Evolutionary conservation across 2,113 vertebrate genomes (phyloP), one percentile per base, ranked within the genome.

Genomic region (Pimephales promelas): DNA sequence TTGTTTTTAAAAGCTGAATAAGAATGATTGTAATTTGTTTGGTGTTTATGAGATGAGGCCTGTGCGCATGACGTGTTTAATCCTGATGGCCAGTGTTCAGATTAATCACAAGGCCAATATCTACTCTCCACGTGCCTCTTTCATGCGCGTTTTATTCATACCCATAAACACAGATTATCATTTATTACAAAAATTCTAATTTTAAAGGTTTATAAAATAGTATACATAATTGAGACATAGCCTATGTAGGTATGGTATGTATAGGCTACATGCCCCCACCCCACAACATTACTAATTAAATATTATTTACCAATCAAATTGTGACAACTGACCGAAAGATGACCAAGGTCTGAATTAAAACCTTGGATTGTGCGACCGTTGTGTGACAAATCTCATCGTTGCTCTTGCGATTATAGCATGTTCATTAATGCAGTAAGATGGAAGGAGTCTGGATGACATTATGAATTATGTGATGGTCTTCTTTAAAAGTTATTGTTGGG

Each of bases 41-140:
- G 40, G 1, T 64, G 43, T 83, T 26, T 79, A 59, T 74, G 47
- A 66, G 18, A 70, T 20, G 16, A 49, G 70, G 82, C 71, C 56
- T 84, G 75, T 45, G 76, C 36, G 66, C 68, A 11, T 71, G 62
- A 61, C 76, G 56, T 40, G 64, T 62, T n/a, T 88, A 89, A 91
- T 87, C 86, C 88, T 77, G 86, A 83, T 68, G 85, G 85, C 82
- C 75, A 82, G 72, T 6, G 88, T 84, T 91, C 87, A 87, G 89
- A 89, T 81, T 84, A 82, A 88, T 87, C 89, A 90, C 80, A 91
- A 90, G 89, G 90, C 91, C 89, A 87, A 85, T 84, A 87, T 87
- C 85, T 88, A 66, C 70, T 81, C 76, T 83, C 87, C 91, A 91
- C 90, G 92, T 90, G 89, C 84, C 84, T 40, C 22, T 56, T 40